Conservation (phyloP, 2,888 invertebrate genomes). For the Trichopria drosophilae region DNA sequence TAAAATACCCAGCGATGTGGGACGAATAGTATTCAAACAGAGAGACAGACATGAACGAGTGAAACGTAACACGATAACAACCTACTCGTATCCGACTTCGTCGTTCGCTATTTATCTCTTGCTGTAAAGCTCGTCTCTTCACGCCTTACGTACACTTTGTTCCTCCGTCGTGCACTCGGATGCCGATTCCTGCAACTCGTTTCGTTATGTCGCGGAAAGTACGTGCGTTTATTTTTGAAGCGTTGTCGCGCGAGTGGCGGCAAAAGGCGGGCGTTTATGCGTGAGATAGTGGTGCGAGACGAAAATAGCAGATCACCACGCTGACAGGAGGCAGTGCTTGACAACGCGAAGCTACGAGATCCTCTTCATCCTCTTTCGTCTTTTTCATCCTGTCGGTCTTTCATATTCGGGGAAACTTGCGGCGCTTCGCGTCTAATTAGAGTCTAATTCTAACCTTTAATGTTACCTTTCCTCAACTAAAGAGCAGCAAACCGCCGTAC, state of each 20-base stretch:
- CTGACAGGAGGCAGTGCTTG: constrained; percentile 34
- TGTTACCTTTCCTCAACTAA: no score
- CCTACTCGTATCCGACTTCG: constrained; percentile 3
- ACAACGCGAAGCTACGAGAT: constrained; percentile 6
- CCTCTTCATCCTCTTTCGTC: no score
- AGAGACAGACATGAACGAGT: no score
- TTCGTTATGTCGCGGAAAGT: constrained; percentile 6
- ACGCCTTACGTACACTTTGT: no score
- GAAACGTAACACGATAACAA: constrained; percentile 9
- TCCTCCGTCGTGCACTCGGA: constrained; percentile 1
- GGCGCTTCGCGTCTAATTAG: no score
- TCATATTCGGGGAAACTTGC: no score
- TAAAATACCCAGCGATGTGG: no score
- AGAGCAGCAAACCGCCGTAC: no score
- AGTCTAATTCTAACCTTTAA: no score
- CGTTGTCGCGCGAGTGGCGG: constrained; percentile 6
- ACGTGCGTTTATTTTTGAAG: constrained; percentile 38
- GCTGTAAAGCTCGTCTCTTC: no score
- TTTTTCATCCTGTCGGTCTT: no score
- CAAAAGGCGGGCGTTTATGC: background rate
- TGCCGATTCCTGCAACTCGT: constrained; percentile 25
- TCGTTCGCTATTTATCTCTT: constrained; percentile 5
- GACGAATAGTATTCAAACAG: no score
- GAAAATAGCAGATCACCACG: constrained; percentile 42
- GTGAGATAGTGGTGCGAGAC: constrained; percentile 30